These are phyloP conservation scores for Callyntrura guangdongensis DNA, from an alignment of 2,888 invertebrate species.

Conservation along the genomic window DNA sequence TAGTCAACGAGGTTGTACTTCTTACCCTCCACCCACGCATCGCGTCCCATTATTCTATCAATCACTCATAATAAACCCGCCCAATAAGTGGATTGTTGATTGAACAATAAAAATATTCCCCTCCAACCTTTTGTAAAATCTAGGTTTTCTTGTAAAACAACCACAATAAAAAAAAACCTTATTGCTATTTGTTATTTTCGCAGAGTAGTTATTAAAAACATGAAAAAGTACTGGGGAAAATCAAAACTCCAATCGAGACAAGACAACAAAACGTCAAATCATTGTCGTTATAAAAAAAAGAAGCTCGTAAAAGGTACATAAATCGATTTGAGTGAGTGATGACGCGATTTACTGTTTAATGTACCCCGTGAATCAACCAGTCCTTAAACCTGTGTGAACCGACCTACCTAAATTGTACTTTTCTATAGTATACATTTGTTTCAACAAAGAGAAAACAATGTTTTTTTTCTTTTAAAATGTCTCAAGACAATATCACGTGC, in stretches of 20 bases:
- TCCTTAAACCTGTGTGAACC: slow-evolving; percentile 51
- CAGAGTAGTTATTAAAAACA: neutral
- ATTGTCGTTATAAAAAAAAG: neutral
- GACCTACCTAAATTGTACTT: slow-evolving; percentile 57
- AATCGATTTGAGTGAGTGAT: slow-evolving; percentile 46
- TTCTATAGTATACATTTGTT: slow-evolving; percentile 10
- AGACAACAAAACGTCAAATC: slow-evolving; percentile 4
- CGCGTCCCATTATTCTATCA: slow-evolving; percentile 18
- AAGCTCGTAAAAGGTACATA: neutral
- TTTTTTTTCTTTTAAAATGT: neutral
- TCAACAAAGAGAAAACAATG: slow-evolving; percentile 1
- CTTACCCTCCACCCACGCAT: slow-evolving; percentile 31
- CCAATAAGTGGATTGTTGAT: slow-evolving; percentile 6
- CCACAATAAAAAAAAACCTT: slow-evolving; percentile 2
- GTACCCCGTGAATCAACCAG: slow-evolving; percentile 49
- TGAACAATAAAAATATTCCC: slow-evolving; percentile 9
- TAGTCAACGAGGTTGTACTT: neutral
- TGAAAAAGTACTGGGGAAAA: too few relatives aligned
- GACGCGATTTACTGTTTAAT: slow-evolving; percentile 63
- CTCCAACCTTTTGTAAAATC: neutral
- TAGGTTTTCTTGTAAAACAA: neutral
- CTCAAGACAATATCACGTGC: slow-evolving; percentile 3
- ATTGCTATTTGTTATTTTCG: slow-evolving; percentile 1
- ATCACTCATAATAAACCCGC: slow-evolving; percentile 30
- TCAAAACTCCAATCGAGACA: slow-evolving; percentile 22